These are phyloP conservation scores for Eurytoma californica DNA, from an alignment of 2,888 invertebrate genomes.

Conservation along the genomic window DNA sequence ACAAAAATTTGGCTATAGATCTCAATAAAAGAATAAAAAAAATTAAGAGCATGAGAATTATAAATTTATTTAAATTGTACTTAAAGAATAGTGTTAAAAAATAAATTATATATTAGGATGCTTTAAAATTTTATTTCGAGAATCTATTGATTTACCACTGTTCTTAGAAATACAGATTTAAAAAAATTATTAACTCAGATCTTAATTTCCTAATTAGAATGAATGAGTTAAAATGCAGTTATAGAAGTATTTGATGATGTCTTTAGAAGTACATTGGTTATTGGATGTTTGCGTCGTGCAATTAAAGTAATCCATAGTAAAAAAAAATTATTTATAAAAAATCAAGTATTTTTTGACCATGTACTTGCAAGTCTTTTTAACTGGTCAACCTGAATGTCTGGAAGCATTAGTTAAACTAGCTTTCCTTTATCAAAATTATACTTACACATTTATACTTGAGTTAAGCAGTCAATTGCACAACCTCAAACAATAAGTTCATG, in stretches of 20 bases:
- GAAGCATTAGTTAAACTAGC: constrained; percentile 52
- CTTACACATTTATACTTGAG: constrained; percentile 41
- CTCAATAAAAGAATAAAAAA: not conserved
- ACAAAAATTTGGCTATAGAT: constrained; percentile 17
- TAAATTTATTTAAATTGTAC: too few species aligned
- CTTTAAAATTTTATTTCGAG: too few species aligned
- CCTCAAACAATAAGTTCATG: constrained; percentile 41
- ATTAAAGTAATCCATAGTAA: constrained; percentile 38
- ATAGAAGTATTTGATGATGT: constrained; percentile 3
- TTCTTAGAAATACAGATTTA: too few species aligned
- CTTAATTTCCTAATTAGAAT: too few species aligned
- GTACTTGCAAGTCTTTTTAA: constrained; percentile 26
- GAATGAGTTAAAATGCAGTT: not conserved
- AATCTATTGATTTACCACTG: too few species aligned
- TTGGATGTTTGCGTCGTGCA: constrained; percentile 26
- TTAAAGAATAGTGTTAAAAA: too few species aligned
- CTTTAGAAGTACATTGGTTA: constrained; percentile 12
- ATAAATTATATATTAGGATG: too few species aligned
- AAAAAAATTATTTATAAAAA: constrained; percentile 22
- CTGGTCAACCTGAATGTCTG: constrained; percentile 25
- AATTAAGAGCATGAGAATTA: too few species aligned
- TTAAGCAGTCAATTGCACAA: constrained; percentile 46
- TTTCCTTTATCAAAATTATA: constrained; percentile 42
- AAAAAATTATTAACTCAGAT: too few species aligned
- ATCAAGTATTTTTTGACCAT: constrained; percentile 25